Evolutionary conservation across 1,140 invertebrate genomes (phyloP).

Genomic region (Papilio dardanus): DNA sequence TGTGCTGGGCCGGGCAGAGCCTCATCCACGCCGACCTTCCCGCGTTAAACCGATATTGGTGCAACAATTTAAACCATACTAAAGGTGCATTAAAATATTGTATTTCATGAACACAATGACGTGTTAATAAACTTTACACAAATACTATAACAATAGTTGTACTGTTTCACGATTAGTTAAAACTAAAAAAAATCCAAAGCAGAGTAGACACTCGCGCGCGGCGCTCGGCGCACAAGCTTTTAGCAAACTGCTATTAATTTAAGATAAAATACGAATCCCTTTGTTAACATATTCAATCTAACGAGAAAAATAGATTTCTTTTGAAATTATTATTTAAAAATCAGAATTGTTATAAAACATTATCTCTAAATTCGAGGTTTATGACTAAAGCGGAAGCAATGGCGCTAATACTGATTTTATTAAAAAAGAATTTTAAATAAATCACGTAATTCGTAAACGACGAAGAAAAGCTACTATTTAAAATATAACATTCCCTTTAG

Average conservation of each 20-base stretch:
- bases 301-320: neutral
- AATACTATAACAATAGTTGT: slow-evolving; percentile 11
- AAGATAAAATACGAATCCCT: neutral
- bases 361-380: neutral
- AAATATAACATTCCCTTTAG: neutral
- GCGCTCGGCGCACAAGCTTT: neutral
- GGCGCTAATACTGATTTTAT: neutral
- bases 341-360: neutral
- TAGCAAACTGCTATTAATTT: neutral
- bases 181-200: neutral
- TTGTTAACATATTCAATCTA: neutral
- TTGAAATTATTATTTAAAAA: neutral
- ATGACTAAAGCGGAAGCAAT: neutral
- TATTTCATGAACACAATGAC: slow-evolving; percentile 9
- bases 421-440: neutral
- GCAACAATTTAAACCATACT: neutral
- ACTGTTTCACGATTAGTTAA: slow-evolving; percentile 23
- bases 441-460: neutral
- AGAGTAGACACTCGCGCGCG: neutral
- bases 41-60: neutral
- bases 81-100: slow-evolving; percentile 5
- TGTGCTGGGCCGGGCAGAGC: too few relatives aligned
- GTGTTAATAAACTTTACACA: neutral
- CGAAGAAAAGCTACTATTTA: neutral
- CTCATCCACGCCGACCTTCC: too few relatives aligned